A percentile compares a stretch with the other conserved stretches of the same genome.
Conservation (phyloP, 2,888 invertebrate species). For the Seira ritae region DNA sequence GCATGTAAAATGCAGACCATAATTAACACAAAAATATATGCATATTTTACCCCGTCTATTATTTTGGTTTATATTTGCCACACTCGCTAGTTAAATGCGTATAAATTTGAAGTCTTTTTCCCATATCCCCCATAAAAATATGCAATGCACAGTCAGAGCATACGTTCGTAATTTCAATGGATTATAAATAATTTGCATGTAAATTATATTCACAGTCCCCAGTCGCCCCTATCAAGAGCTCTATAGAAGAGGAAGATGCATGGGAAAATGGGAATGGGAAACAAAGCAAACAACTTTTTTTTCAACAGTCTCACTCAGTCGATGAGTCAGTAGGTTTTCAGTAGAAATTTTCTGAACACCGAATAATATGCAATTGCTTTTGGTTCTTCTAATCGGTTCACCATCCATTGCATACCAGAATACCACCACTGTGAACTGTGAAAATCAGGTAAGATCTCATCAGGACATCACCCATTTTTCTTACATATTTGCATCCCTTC, state of each 20-base stretch:
- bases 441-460: constrained; percentile 3
- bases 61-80: neutral
- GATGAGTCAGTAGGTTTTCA: too few species aligned
- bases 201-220: neutral
- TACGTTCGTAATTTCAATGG: constrained; percentile 1
- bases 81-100: neutral
- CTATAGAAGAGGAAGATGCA: too few species aligned
- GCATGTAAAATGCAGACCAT: neutral
- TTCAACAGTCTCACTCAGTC: too few species aligned
- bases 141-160: too few species aligned
- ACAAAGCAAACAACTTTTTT: too few species aligned
- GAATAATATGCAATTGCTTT: too few species aligned
- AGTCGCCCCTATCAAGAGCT: neutral
- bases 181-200: constrained; percentile 10
- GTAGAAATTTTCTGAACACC: too few species aligned
- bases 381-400: too few species aligned
- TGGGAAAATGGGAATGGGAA: too few species aligned
- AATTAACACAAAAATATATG: neutral
- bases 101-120: neutral
- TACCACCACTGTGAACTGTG: too few species aligned
- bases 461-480: neutral
- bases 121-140: neutral
- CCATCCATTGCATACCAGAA: too few species aligned
- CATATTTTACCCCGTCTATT: neutral
- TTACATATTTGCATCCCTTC: too few species aligned